A percentile compares a stretch with the other conserved stretches of the same genome.
These are phyloP conservation scores for Semaprochilodus insignis DNA, from an alignment of 2,797 vertebrate species.

Conservation along the genomic window DNA sequence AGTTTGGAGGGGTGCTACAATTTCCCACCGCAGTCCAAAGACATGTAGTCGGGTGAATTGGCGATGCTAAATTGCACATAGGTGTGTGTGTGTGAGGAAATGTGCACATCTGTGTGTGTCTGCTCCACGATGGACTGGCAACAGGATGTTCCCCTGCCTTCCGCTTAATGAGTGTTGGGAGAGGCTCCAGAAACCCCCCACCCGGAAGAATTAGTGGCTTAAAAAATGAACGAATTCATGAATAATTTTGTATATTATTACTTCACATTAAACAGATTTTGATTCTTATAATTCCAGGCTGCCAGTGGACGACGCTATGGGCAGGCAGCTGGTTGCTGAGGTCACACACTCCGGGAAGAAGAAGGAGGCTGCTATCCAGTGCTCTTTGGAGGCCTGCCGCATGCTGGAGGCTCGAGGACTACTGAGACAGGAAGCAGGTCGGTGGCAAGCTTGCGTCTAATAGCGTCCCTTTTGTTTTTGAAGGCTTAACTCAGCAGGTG, in stretches of 20 bases:
- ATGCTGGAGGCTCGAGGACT: constrained; percentile 94
- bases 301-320: constrained; percentile 91
- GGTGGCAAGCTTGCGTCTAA: constrained; percentile 3
- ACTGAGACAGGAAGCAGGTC: constrained; percentile 95
- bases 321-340: constrained; percentile 93
- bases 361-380: constrained; percentile 91
- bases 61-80: no score
- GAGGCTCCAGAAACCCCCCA: no score
- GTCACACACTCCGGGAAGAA: constrained; percentile 93
- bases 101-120: no score
- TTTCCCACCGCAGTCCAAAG: no score
- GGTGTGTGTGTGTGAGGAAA: no score
- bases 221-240: no score
- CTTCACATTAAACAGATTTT: background rate
- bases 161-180: no score
- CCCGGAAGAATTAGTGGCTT: no score
- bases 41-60: no score
- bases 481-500: background rate
- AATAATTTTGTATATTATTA: background rate
- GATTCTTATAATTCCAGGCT: constrained; percentile 74
- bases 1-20: no score
- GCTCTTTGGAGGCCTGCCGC: constrained; percentile 93
- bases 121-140: no score
- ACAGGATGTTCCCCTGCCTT: no score
- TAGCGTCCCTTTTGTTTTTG: background rate